phyloP scores from a whole-genome alignment of 2,888 invertebrate genomes.

The Chrysolina oricalcia region DNA sequence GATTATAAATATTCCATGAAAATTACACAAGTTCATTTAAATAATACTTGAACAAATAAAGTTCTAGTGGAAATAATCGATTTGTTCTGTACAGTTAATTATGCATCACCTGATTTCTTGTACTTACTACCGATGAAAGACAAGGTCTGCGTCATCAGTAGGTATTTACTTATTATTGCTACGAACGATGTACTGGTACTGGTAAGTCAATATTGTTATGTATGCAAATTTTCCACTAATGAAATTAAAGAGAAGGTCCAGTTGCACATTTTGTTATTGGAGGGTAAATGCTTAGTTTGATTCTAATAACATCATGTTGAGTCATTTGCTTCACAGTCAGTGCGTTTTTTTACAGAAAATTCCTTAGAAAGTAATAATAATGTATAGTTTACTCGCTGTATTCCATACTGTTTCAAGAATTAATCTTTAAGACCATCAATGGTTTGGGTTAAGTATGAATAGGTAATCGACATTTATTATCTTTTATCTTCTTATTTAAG shows the following conservation, averaged over 20 bases:
- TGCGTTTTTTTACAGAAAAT: too few species aligned
- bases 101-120: constrained; percentile 40
- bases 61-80: not conserved
- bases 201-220: not conserved
- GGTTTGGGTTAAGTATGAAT: too few species aligned
- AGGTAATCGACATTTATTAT: too few species aligned
- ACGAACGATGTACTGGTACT: not conserved
- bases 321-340: too few species aligned
- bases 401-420: too few species aligned
- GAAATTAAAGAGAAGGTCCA: not conserved
- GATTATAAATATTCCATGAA: not conserved
- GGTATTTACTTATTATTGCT: not conserved
- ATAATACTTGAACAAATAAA: constrained; percentile 12
- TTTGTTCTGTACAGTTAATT: constrained; percentile 17
- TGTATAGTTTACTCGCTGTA: too few species aligned
- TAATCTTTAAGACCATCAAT: too few species aligned
- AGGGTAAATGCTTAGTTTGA: too few species aligned
- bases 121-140: not conserved
- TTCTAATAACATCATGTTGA: too few species aligned
- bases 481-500: too few species aligned
- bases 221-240: not conserved
- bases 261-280: not conserved
- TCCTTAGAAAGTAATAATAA: too few species aligned
- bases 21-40: not conserved
- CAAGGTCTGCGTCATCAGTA: constrained; percentile 3